Evolutionary conservation across 1,140 invertebrate species (phyloP).

Genomic region (Camponotus vicinus): DNA sequence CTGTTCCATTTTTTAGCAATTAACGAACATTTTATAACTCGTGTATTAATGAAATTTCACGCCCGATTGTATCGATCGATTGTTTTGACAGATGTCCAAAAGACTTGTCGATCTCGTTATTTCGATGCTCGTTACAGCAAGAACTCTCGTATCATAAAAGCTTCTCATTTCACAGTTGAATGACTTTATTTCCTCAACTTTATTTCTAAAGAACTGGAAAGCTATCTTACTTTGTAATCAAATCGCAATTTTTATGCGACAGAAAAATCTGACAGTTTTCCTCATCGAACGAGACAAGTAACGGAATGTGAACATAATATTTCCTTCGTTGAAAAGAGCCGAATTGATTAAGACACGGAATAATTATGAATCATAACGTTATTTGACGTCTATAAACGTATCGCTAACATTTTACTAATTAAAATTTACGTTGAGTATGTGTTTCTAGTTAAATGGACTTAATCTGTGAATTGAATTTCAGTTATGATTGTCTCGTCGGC

Average conservation of each 20-base stretch:
- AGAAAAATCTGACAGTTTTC: background rate
- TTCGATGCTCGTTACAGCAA: background rate
- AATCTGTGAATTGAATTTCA: background rate
- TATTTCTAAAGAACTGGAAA: slow-evolving; percentile 1
- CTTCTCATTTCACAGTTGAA: background rate
- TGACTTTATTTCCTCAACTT: slow-evolving; percentile 9
- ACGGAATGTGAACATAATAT: background rate
- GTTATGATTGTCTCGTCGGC: background rate
- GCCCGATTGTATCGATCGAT: background rate
- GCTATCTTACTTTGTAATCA: slow-evolving; percentile 9
- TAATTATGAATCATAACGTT: background rate
- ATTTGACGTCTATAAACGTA: too few relatives aligned
- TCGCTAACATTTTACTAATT: background rate
- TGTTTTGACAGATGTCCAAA: slow-evolving; percentile 4
- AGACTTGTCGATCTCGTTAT: slow-evolving; percentile 12
- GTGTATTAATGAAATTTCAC: slow-evolving; percentile 30
- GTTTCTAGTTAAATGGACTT: background rate
- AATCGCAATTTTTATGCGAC: background rate
- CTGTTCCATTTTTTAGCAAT: background rate
- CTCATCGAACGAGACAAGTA: background rate
- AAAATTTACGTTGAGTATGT: background rate
- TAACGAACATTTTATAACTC: background rate
- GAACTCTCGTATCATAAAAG: background rate
- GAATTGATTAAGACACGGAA: background rate
- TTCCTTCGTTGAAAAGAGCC: background rate